Base-by-base conservation (phyloP, 2,113 vertebrate genomes). In the Lethenteron camtschaticum region DNA sequence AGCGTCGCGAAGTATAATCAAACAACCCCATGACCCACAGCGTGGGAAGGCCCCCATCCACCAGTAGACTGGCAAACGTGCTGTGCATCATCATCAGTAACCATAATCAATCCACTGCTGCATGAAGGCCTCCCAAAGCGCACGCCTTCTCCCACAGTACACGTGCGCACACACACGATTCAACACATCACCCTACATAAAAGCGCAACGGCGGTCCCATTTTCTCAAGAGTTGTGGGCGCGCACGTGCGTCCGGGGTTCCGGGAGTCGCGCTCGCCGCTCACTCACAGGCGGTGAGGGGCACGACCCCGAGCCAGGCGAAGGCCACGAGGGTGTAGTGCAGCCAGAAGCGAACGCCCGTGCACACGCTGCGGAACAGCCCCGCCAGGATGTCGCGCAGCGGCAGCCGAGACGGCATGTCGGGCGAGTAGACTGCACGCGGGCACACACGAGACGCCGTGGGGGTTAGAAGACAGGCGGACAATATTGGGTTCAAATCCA, bases 311-410 rank as follows among this genome's bases (percentile, higher is more conserved):
- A 99, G 82, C 94, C 94, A 99, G 1, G 94, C 94, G 71, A 99
- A 99, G 81, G 94, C 94, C 85, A 99, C 94, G 82, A 99, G 84
- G 72, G 94, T 99, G 72, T 97, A 99, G 81, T 99, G 94, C 79
- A 99, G 96, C 94, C 94, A 99, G 77, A 96, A 99, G 80, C 92
- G 85, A 78, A 99, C 96, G 75, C 92, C 94, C 58, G 92, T 99
- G 80, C 94, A 92, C 80, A 99, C 89, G 81, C 94, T 99, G 2
- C 90, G 95, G 77, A 99, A 86, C 78, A 99, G 82, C 76, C 94
- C 94, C 70, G 91, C 90, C 77, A 90, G 95, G 77, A 99, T 99
- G 79, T 99, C 94, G 83, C 95, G 94, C 77, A 99, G 88, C 73
- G 94, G 94, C 77, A 99, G 87, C 79, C 94, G 81, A 57, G 94